Conservation (phyloP, 1,140 invertebrate species). For the Cephus cinctus region DNA sequence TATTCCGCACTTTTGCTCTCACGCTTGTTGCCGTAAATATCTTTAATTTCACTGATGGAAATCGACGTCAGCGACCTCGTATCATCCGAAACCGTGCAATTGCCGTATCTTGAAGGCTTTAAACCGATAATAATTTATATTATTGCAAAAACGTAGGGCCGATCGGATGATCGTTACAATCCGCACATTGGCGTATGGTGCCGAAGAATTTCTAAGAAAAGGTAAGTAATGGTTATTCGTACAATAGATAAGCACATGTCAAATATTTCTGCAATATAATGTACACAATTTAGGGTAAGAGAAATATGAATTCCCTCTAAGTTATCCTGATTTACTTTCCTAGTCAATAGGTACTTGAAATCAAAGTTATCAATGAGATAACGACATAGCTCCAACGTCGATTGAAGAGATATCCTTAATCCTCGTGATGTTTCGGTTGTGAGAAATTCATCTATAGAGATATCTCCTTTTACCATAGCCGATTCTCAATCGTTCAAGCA, state of each 20-base stretch:
- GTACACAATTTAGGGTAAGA: not conserved
- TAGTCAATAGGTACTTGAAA: slow-evolving; percentile 2
- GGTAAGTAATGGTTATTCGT: not conserved
- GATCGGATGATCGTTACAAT: slow-evolving; percentile 1
- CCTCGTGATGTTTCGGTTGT: not conserved
- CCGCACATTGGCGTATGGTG: slow-evolving; percentile 20
- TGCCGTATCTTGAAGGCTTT: slow-evolving; percentile 12
- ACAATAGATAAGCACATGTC: not conserved
- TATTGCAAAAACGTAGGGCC: not conserved
- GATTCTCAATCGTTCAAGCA: slow-evolving; percentile 2
- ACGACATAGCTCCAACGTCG: not conserved
- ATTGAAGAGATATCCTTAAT: slow-evolving; percentile 4
- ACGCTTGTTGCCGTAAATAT: not conserved
- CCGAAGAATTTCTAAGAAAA: slow-evolving; percentile 26
- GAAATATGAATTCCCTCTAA: slow-evolving; percentile 2
- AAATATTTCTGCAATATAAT: not conserved
- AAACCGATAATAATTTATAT: not conserved
- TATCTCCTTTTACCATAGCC: not conserved
- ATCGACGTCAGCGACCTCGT: not conserved
- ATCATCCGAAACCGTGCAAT: slow-evolving; percentile 18
- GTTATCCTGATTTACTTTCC: slow-evolving; percentile 7
- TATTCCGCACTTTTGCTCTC: not conserved
- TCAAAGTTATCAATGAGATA: not conserved
- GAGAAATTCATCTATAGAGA: slow-evolving; percentile 4
- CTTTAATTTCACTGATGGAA: slow-evolving; percentile 15